Conservation (phyloP, 2,113 vertebrate species). For the Tringa solitaria region DNA sequence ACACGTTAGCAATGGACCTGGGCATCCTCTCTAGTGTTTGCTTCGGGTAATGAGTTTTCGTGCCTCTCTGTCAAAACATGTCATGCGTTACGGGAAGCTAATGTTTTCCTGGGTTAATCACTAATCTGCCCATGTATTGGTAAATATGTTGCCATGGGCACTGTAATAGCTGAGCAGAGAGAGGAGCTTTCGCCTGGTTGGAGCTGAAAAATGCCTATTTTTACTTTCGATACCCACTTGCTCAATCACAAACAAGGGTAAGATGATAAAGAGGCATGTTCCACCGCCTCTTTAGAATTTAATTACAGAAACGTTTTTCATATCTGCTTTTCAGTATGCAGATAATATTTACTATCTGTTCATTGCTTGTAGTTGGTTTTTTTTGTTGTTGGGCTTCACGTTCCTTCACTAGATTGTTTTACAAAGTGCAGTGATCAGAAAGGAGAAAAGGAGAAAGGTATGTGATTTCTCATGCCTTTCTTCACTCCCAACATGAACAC, state of each 20-base stretch:
- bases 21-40: neutral
- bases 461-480: neutral
- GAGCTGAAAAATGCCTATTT: constrained; percentile 47
- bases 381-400: neutral
- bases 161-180: constrained; percentile 7
- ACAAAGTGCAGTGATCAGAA: neutral
- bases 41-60: neutral
- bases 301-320: neutral
- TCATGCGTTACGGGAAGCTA: neutral
- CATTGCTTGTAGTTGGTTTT: neutral
- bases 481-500: neutral
- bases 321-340: neutral
- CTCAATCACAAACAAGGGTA: constrained; percentile 19
- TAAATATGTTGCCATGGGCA: constrained; percentile 57
- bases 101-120: neutral
- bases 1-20: neutral
- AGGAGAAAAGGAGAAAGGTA: neutral
- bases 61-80: neutral
- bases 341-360: constrained; percentile 11
- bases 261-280: neutral
- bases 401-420: neutral
- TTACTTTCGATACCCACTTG: neutral
- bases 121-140: neutral
- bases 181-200: constrained; percentile 8
- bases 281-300: neutral